phyloP scores from a whole-genome alignment of 2,888 invertebrate species.

The Podabrus alpinus region DNA sequence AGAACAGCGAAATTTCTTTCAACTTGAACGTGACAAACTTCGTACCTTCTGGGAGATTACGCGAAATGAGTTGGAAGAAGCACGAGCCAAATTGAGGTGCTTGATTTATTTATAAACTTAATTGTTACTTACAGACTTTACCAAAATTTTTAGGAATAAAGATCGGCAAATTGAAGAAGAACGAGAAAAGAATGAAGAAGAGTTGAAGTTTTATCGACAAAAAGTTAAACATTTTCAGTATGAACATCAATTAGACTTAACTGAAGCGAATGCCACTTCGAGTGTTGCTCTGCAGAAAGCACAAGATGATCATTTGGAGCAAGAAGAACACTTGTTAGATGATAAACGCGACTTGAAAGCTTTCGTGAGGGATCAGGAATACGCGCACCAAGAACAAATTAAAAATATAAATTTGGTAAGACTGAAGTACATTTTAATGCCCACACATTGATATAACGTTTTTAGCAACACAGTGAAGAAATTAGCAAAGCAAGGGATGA shows the following conservation, averaged over 20 bases:
- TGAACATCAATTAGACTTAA: conserved; percentile 84
- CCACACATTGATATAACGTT: conserved; percentile 2
- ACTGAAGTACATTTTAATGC: not conserved
- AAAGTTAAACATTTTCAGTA: conserved; percentile 92
- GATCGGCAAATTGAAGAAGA: conserved; percentile 88
- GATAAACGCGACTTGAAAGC: conserved; percentile 73
- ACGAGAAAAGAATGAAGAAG: conserved; percentile 83
- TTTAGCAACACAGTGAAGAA: conserved; percentile 54
- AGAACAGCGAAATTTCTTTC: conserved; percentile 94
- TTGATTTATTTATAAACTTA: not conserved
- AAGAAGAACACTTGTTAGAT: conserved; percentile 76
- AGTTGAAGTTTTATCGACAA: conserved; percentile 87
- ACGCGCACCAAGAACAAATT: conserved; percentile 73
- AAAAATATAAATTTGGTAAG: conserved; percentile 69
- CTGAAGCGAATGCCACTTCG: conserved; percentile 83
- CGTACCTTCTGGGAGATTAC: conserved; percentile 96
- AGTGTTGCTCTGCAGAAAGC: conserved; percentile 81
- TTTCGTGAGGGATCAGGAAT: conserved; percentile 69
- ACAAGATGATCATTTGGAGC: conserved; percentile 78
- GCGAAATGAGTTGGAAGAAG: conserved; percentile 84
- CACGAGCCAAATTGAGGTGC: conserved; percentile 69
- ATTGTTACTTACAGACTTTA: not conserved
- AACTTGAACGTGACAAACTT: conserved; percentile 91
- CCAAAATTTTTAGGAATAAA: conserved; percentile 61
- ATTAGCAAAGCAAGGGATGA: conserved; percentile 63